phyloP scores from a whole-genome alignment of 2,888 invertebrate species.

The Cancer borealis region DNA sequence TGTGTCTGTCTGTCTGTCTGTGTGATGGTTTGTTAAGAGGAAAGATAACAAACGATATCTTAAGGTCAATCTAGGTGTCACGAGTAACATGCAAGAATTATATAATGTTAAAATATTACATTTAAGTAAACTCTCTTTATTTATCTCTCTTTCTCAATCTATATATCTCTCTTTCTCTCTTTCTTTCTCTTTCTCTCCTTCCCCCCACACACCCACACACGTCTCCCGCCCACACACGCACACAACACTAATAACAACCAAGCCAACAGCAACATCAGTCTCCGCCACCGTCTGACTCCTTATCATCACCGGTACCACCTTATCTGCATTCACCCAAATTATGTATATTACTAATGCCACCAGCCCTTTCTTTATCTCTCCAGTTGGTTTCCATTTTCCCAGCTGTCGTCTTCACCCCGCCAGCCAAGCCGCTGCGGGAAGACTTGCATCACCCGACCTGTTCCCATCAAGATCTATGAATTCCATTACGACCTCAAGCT shows the following conservation, averaged over 20 bases:
- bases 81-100: neutral
- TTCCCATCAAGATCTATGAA: constrained; percentile 37
- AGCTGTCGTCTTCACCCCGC: constrained; percentile 24
- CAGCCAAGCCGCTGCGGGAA: neutral
- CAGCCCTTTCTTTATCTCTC: constrained; percentile 17
- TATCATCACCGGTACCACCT: neutral
- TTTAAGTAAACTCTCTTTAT: neutral
- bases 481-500: constrained; percentile 22
- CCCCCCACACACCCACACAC: neutral
- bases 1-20: neutral
- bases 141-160: neutral
- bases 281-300: neutral
- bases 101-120: neutral
- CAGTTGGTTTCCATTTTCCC: constrained; percentile 40
- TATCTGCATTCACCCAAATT: constrained; percentile 32
- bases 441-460: constrained; percentile 43
- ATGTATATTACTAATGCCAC: constrained; percentile 37
- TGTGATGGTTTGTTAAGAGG: neutral
- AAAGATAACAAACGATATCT: neutral
- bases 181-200: neutral
- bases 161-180: neutral
- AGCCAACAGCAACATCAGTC: neutral
- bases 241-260: neutral
- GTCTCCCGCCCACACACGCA: neutral
- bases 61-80: neutral